These are phyloP conservation scores for Tenodera sinensis DNA, from an alignment of 2,888 invertebrate genomes.

Conservation along the genomic window DNA sequence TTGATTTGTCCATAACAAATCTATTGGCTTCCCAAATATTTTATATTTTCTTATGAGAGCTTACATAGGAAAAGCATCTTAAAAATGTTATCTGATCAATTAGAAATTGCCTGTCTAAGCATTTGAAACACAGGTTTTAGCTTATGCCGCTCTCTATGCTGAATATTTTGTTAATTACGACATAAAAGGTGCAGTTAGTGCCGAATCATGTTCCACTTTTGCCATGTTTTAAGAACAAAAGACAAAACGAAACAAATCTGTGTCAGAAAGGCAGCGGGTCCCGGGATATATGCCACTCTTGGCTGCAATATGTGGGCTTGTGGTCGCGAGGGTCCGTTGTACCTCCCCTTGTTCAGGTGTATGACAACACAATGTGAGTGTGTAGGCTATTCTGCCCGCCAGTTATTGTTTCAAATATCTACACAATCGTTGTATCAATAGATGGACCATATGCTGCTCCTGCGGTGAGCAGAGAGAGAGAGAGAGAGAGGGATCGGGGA, in stretches of 20 bases:
- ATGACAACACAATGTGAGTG: constrained; percentile 22
- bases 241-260: not conserved
- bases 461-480: not conserved
- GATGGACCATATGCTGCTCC: constrained; percentile 17
- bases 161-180: no score
- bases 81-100: no score
- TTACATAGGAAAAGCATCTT: no score
- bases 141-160: no score
- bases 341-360: constrained; percentile 20
- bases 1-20: no score
- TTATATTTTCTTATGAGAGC: no score
- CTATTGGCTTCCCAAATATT: no score
- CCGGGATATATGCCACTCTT: not conserved
- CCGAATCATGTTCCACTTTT: not conserved
- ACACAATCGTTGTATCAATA: constrained; percentile 23
- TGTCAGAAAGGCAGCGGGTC: not conserved
- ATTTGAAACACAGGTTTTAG: no score
- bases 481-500: not conserved
- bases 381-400: constrained; percentile 20
- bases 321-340: constrained; percentile 10
- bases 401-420: constrained; percentile 23
- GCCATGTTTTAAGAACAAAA: not conserved
- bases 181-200: not conserved
- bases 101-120: no score
- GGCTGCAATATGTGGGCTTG: not conserved